Evolutionary conservation across 2,888 invertebrate genomes (phyloP), one percentile per base, ranked within the genome.

Genomic region (Lomographa bimaculata): DNA sequence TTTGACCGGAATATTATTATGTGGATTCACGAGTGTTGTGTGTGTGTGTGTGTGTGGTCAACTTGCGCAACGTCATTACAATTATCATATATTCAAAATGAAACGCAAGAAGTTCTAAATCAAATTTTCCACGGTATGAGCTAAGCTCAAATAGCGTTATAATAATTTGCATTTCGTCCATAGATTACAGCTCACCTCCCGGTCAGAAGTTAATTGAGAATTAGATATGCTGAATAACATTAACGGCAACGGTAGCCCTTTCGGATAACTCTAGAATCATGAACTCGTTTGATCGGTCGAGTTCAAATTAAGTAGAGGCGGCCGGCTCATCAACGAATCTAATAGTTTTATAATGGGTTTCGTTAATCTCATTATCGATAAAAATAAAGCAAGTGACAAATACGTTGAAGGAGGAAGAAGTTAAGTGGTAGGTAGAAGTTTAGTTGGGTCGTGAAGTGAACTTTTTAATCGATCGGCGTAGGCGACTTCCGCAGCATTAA

Each of bases 401-500:
- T 29, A 23, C 14, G 38, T 41, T 25, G 46, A 46, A 36, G 37
- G 27, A 48, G 44, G 47, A 43, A 38, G 35, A 41, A 21, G 43
- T 46, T 25, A 41, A 18, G 34, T 41, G 55, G 26, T 44, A 48
- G 44, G 47, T 42, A 38, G 35, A 41, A 21, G 43, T 46, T 25
- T 41, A 18, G 34, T 41, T 56, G 26, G 47, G 44, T 50, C 20
- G 30, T 32, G 37, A 46, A 14, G 16, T 52, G 54, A 68, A 60
- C 61, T 70, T 70, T 68, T 65, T 60, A 72, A 77, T 76, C 57
- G 58, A 29, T 33, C 28, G 54, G 70, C 72, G 79, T 79, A 67
- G 79, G 78, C 74, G 75, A 70, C 64, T 70, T 74, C 75, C 71
- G 71, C 57, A 53, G 64, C 73, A 63, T 68, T 65, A 71, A n/a